These are phyloP conservation scores for Sula dactylatra DNA, from an alignment of 2,113 vertebrate species.

Conservation along the genomic window DNA sequence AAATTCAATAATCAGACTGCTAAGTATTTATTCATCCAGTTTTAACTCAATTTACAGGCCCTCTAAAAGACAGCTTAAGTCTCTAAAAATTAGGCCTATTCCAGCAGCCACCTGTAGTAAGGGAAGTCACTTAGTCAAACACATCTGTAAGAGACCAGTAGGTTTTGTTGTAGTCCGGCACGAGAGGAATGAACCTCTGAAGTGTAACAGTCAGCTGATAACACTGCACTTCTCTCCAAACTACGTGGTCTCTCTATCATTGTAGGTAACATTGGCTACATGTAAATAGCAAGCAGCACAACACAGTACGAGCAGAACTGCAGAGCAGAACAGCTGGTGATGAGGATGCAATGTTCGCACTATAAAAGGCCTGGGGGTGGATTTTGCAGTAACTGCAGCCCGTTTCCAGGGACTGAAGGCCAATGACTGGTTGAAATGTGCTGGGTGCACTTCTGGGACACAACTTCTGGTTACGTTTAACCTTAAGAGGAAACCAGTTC, in stretches of 20 bases:
- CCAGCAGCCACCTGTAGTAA: neutral
- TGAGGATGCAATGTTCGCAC: fast-evolving
- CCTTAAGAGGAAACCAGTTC: neutral
- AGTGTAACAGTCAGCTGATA: neutral
- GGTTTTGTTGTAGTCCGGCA: neutral
- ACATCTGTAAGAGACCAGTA: neutral
- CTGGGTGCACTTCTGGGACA: neutral
- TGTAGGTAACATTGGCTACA: neutral
- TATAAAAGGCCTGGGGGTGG: neutral
- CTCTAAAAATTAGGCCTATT: neutral
- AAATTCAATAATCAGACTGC: neutral
- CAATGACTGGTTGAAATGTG: neutral
- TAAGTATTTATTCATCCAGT: neutral
- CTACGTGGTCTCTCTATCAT: fast-evolving
- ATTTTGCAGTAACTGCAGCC: neutral
- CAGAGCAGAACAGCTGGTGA: neutral
- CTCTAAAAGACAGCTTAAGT: neutral
- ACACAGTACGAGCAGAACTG: neutral
- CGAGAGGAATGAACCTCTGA: neutral
- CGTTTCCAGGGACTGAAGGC: neutral
- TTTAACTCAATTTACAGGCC: neutral
- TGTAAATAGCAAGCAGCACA: neutral
- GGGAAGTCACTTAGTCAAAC: neutral
- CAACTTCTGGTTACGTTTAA: neutral
- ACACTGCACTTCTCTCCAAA: neutral